Base-by-base conservation (phyloP, 1,140 invertebrate genomes). In the Penaeus indicus region DNA sequence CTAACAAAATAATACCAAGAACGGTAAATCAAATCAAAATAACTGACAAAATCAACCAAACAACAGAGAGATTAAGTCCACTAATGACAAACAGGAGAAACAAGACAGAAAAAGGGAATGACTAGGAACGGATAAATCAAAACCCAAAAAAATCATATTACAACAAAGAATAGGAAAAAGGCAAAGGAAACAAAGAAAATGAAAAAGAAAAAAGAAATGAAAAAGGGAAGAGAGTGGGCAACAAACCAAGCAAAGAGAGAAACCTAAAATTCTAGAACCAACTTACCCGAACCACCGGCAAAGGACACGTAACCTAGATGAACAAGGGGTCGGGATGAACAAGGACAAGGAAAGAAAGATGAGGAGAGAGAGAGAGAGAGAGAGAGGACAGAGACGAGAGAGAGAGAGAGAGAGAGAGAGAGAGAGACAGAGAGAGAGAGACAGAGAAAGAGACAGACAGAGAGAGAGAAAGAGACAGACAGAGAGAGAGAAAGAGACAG, bases 301-400 rank as follows among this genome's bases (percentile, higher is more conserved):
- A 83, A 83, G 25, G 80, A 83, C 80, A 83, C 80, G 80, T 83
- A 83, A 83, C 80, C 80, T 83, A 83, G 80, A 61, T 25, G 80
- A 62, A 32, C 21, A 32, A 22, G 25, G 47, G 32, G n/a, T 13
- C 22, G 32, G 32, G 22, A 38, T 0, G 22, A 78, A 78, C 16
- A 78, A 38, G 32, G n/a, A 25, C 21, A 10, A 78, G 75, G 32
- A 78, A 11, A 25, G 32, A 19, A 7, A 38, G 75, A 38, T 38
- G 22, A 22, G 32, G 47, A 38, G 47, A 47, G 32, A 13, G 32
- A 21, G 32, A 27, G 47, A 25, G 32, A 42, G 27, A 42, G 32
- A 18, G 32, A 78, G 47, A 42, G 75, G 13, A 22, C 5, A 16
- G 21, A 38, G 13, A 8, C 1, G 27, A 38, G 16, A 38, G 75